phyloP scores from a whole-genome alignment of 2,113 vertebrate species.

The Apteryx mantelli region DNA sequence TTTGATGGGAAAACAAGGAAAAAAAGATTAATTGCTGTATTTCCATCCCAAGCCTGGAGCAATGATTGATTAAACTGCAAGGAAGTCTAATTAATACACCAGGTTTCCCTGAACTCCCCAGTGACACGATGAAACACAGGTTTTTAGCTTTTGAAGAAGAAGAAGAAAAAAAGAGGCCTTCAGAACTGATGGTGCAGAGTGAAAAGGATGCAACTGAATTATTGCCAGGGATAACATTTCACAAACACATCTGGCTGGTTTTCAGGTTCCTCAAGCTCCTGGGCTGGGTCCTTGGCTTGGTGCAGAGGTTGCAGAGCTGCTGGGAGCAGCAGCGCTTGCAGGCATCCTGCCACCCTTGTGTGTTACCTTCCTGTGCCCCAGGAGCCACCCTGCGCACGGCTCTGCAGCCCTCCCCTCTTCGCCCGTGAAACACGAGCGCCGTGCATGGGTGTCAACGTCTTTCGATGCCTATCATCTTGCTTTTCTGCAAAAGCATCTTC shows the following conservation, averaged over 20 bases:
- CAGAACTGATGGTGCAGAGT: not conserved
- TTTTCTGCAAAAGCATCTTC: not conserved
- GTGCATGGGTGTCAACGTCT: not conserved
- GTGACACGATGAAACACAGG: not conserved
- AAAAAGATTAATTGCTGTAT: conserved; percentile 48
- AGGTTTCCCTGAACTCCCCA: conserved; percentile 28
- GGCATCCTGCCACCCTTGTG: not conserved
- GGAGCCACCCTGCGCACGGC: too few species aligned
- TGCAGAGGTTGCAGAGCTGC: not conserved
- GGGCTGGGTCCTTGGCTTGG: not conserved
- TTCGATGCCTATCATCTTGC: not conserved
- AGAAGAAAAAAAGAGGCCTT: not conserved
- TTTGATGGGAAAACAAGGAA: not conserved
- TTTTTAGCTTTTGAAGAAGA: not conserved
- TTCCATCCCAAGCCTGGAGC: not conserved
- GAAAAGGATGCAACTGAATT: not conserved
- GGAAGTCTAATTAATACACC: conserved; percentile 62
- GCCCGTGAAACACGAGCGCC: not conserved
- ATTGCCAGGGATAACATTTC: not conserved
- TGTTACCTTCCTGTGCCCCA: not conserved
- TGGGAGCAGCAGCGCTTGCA: not conserved
- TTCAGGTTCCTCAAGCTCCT: conserved; percentile 37
- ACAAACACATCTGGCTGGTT: not conserved
- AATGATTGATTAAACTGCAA: conserved; percentile 58
- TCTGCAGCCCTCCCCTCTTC: too few species aligned